Evolutionary conservation across 2,113 vertebrate species (phyloP), one percentile per base, ranked within the genome.

Genomic region (Willisornis vidua): DNA sequence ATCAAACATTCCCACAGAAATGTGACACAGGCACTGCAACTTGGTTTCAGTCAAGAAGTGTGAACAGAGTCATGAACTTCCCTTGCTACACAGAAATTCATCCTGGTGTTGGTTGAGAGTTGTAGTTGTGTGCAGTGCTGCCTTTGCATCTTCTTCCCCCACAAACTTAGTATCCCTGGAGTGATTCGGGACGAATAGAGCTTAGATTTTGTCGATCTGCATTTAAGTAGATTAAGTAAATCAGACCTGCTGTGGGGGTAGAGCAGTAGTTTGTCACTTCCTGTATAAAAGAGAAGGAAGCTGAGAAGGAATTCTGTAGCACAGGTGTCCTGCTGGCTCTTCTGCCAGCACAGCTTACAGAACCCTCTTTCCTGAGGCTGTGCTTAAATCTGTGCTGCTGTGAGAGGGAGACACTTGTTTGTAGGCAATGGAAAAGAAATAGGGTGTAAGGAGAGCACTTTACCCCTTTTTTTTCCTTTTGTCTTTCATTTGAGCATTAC

Each of bases 1-100:
- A 28, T 45, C 19, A 33, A 19, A 43, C 1, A 0, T n/a, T 65
- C 25, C 10, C 8, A 4, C n/a, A 9, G 26, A 5, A 41, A 48
- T 67, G 6, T 66, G 48, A 41, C 7, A 16, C 16, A 71, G 16
- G 37, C 57, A 35, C 35, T 83, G n/a, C 18, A 75, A 10, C 26
- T 49, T 74, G 14, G 10, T 49, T 73, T 59, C 67, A 23, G 57
- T 54, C 33, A 57, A 29, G 19, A 48, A 52, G 15, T 16, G 24
- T 37, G 35, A 77, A 24, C 18, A 19, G 9, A 48, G 8, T 57
- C 33, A 31, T 7, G 2, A 39, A 10, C 51, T 75, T 51, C 28
- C 3, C 28, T 78, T 71, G 14, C 9, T 54, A 4, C 49, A 33
- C 29, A 61, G 41, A 80, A 81, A 46, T n/a, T n/a, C 16, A 46